Base-by-base conservation (phyloP, 2,888 invertebrate genomes). In the Cephonodes hylas region DNA sequence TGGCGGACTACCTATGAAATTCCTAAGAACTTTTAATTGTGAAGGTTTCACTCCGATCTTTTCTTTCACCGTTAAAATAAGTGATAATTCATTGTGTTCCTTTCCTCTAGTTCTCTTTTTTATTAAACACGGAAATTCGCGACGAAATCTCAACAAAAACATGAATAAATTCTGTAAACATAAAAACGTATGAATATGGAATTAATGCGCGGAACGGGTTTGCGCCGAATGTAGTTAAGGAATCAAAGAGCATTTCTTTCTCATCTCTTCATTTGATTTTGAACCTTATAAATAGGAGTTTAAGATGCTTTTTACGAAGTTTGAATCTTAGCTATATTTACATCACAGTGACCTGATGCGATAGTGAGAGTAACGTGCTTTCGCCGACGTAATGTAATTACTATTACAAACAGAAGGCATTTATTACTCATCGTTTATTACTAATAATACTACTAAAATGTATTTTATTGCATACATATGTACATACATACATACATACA, bases 311-410 rank as follows among this genome's bases (percentile, higher is more conserved):
- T 27, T 53, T 10, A 31, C 5, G 27, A 8, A 15, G 27, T 25
- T 7, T 46, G 25, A 27, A 15, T 15, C 15, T 48, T 27, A 48
- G 27, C 22, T 22, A 46, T 23, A 46, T 46, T 46, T 25, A 46
- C 46, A 46, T 46, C 46, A 53, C 18, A 27, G 27, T 53, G 53
- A 31, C 53, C 53, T 31, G 31, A 31, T 18, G 27, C 15, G 53
- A 53, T 53, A 53, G 53, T 53, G 31, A 53, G 53, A 53, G 53
- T 31, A 53, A 20, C 18, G 27, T 53, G 53, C 53, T 53, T 53
- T 53, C 53, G 53, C 53, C 53, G 31, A 53, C 31, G 18, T 53
- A 53, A 53, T 31, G 53, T 18, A 53, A 31, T 53, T 31, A 53
- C 31, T 31, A 53, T 53, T 31, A 46, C n/a, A 46, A 53, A 53